Conservation (phyloP, 2,888 invertebrate genomes). For the Tenthredo notha region DNA sequence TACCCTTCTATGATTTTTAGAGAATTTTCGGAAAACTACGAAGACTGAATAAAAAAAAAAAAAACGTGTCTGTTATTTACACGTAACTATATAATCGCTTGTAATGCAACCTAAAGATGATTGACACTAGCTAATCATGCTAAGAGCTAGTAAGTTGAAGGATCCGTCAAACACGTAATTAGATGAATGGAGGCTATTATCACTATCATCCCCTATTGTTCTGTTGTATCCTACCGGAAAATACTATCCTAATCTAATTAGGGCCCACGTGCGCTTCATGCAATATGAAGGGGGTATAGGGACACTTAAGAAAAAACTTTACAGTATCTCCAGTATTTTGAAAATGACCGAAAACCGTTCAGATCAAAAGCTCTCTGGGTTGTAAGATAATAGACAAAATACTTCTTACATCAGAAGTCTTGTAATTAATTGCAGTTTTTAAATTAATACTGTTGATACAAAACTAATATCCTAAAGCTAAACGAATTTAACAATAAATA, state of each 20-base stretch:
- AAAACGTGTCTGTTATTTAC: neutral
- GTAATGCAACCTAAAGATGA: neutral
- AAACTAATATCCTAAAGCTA: too few relatives aligned
- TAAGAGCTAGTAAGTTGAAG: neutral
- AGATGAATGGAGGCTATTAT: neutral
- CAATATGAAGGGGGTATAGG: neutral
- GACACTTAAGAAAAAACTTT: neutral
- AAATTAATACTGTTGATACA: too few relatives aligned
- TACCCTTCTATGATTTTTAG: neutral
- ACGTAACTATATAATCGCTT: neutral
- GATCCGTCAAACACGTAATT: conserved; percentile 10
- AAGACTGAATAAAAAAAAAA: neutral
- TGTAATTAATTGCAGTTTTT: neutral
- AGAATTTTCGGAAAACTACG: neutral
- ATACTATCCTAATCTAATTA: neutral
- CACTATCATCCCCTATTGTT: conserved; percentile 14
- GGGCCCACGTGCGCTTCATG: neutral
- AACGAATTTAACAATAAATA: too few relatives aligned
- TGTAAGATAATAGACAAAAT: neutral
- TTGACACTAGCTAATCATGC: neutral
- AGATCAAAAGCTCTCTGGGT: neutral
- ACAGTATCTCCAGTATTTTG: neutral
- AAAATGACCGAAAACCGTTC: neutral
- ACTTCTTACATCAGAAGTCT: neutral
- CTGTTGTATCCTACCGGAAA: neutral